Conservation (phyloP, 2,797 vertebrate genomes). For the Pelodytes ibericus region DNA sequence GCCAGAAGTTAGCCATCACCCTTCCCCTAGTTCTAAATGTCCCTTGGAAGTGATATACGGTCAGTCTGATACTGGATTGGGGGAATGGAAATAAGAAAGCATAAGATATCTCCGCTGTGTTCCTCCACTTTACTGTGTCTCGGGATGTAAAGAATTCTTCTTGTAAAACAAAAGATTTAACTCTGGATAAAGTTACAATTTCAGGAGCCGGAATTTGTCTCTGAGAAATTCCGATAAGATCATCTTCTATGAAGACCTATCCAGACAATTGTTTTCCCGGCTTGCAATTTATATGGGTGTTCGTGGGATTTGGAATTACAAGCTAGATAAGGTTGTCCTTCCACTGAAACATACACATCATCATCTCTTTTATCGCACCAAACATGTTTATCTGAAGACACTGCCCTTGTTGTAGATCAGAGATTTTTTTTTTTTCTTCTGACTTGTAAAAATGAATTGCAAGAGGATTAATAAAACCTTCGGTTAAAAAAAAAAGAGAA, state of each 20-base stretch:
- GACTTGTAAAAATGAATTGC: background rate
- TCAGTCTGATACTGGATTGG: background rate
- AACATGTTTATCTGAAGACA: background rate
- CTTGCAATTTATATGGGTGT: constrained; percentile 64
- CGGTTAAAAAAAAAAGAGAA: background rate
- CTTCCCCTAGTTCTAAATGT: background rate
- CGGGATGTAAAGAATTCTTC: constrained; percentile 39
- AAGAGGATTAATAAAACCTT: background rate
- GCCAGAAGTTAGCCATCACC: no score
- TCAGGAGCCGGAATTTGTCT: constrained; percentile 67
- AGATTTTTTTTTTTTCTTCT: background rate
- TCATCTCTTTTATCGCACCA: constrained; percentile 55
- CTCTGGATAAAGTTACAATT: constrained; percentile 61
- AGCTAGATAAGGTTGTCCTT: constrained; percentile 40
- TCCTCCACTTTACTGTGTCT: constrained; percentile 5
- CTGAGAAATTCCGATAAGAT: constrained; percentile 66
- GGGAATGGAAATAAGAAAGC: background rate
- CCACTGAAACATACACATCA: constrained; percentile 14
- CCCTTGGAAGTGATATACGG: background rate
- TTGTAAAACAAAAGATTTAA: constrained; percentile 54
- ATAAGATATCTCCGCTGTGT: constrained; percentile 23
- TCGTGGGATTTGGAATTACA: constrained; percentile 62
- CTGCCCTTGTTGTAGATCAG: constrained; percentile 18
- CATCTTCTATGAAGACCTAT: constrained; percentile 64
- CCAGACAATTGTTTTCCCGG: constrained; percentile 65